Base-by-base conservation (phyloP, 1,140 invertebrate species). In the Rhopalosiphum maidis region DNA sequence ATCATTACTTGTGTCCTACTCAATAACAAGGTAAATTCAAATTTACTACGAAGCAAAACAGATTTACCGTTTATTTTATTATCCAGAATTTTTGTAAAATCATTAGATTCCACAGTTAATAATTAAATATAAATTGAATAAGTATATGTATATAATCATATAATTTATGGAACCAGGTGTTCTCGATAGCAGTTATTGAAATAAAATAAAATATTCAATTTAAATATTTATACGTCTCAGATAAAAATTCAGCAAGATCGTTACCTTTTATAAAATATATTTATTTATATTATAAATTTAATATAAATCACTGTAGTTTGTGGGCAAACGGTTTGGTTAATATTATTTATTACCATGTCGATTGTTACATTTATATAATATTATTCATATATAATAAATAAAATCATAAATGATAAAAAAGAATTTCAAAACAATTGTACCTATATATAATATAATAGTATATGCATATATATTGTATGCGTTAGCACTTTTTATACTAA, bases 371-470 rank as follows among this genome's bases (percentile, higher is more conserved):
- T 77, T 68, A n/a, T 77, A 77, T 77, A 77, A 77, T 77, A 77
- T 77, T 77, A 77, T 77, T 77, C 60, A n/a, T 77, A n/a, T 18
- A 77, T 35, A n/a, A 77, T 77, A 77, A 68, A 68, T 77, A 77
- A 68, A 68, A 68, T 68, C 60, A n/a, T n/a, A 68, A 68, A 68
- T 68, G 60, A 68, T 68, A 68, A 68, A 68, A 68, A n/a, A 68
- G 60, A 68, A 68, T 68, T n/a, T 68, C 30, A 68, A 68, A 68
- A 68, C 60, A 68, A 68, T n/a, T 68, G 60, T 68, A n/a, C n/a
- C n/a, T n/a, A n/a, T n/a, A n/a, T 68, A 68, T 30, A 68, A 68
- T 68, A 15, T 30, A 30, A 68, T 68, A 68, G n/a, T 68, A 68
- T 68, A 68, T 68, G 30, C 60, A 15, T 68, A 68, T 68, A 68